These are phyloP conservation scores for Epinephelus cyanopodus DNA, from an alignment of 2,113 vertebrate species.

Conservation along the genomic window DNA sequence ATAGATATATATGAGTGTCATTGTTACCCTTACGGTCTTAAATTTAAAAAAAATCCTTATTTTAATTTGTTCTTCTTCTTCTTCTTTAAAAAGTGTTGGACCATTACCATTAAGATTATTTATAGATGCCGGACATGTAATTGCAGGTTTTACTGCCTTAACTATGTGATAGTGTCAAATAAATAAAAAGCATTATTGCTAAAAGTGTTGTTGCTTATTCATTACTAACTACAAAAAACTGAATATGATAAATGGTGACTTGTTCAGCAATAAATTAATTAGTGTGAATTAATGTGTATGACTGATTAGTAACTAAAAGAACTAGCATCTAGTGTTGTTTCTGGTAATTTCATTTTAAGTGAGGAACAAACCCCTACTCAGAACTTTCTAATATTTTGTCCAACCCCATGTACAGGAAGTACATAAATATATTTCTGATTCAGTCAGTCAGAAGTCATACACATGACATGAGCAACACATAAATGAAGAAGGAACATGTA, in stretches of 20 bases:
- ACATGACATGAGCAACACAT: slow-evolving; percentile 21
- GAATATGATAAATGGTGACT: neutral
- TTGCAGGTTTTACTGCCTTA: neutral
- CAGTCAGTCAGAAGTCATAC: neutral
- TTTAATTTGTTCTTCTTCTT: neutral
- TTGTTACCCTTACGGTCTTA: neutral
- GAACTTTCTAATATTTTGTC: slow-evolving; percentile 7
- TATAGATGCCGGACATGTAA: neutral
- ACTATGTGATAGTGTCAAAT: neutral
- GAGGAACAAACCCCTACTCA: neutral
- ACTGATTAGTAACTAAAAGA: neutral
- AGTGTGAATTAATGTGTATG: neutral
- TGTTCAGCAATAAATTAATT: neutral
- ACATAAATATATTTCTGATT: slow-evolving; percentile 13
- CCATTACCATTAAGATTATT: too few species aligned
- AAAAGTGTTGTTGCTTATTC: neutral
- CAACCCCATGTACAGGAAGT: neutral
- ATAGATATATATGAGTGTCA: neutral
- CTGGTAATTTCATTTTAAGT: neutral
- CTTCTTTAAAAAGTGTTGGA: neutral
- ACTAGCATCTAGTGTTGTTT: neutral
- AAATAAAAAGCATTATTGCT: neutral
- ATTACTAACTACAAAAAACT: neutral
- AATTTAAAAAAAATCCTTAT: neutral
- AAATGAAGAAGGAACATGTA: slow-evolving; percentile 58